A percentile compares a stretch with the other conserved stretches of the same genome.
phyloP scores from a whole-genome alignment of 2,113 vertebrate species.

The Chelonoidis abingdonii region DNA sequence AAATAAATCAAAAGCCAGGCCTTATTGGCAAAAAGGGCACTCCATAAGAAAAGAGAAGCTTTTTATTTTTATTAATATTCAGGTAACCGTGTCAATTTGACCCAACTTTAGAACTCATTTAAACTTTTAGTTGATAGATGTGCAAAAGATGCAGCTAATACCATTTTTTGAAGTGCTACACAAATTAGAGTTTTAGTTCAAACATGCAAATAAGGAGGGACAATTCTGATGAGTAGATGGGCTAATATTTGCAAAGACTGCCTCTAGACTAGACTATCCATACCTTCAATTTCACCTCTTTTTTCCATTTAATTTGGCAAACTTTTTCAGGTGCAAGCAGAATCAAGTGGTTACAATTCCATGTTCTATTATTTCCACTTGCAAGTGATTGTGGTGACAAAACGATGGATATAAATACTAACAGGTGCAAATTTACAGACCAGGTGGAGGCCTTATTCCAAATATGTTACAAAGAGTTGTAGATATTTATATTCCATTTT shows the following conservation, averaged over 20 bases:
- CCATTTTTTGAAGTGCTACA: neutral
- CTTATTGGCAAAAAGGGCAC: neutral
- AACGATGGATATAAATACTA: neutral
- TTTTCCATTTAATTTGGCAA: neutral
- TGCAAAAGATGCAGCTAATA: neutral
- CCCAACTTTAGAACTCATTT: neutral
- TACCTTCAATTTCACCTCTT: neutral
- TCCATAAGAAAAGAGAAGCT: neutral
- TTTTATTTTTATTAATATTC: neutral
- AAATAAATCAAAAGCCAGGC: neutral
- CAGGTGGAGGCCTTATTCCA: neutral
- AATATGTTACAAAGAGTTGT: neutral
- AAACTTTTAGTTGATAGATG: neutral
- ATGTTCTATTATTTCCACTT: neutral
- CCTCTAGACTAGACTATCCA: neutral
- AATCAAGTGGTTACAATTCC: neutral
- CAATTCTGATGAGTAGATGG: neutral
- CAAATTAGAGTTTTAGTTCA: neutral
- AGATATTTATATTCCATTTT: neutral
- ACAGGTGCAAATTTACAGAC: neutral
- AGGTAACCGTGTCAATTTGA: neutral
- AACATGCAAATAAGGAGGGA: neutral
- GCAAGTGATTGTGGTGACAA: neutral
- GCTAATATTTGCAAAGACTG: neutral
- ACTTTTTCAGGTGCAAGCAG: neutral